Conservation (phyloP, 2,797 vertebrate genomes). For the Cossypha dichroa region DNA sequence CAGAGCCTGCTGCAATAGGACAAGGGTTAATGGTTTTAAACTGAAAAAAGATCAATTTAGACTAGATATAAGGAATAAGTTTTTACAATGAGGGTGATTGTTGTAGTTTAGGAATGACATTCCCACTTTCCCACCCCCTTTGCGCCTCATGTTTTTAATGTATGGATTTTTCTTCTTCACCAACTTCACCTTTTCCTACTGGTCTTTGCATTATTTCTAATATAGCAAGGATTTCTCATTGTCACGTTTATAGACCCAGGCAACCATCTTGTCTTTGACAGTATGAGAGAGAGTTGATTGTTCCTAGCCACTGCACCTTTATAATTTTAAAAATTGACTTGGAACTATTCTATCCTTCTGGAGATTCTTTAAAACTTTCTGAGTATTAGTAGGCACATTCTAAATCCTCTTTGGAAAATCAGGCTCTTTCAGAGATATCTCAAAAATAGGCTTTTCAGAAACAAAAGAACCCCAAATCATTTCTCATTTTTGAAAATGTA, state of each 20-base stretch:
- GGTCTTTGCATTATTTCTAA: background rate
- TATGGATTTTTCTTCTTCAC: background rate
- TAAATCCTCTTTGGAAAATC: background rate
- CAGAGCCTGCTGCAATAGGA: background rate
- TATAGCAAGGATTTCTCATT: background rate
- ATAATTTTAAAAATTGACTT: background rate
- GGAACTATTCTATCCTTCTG: background rate
- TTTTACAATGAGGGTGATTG: background rate
- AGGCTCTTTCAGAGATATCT: background rate
- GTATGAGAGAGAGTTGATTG: background rate
- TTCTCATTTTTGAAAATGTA: background rate
- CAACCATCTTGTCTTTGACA: background rate
- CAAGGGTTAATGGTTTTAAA: background rate
- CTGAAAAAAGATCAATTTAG: background rate
- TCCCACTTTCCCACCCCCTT: accelerated
- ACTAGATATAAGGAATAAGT: background rate
- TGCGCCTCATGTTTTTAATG: accelerated
- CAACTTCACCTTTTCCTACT: background rate
- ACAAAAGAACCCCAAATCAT: background rate
- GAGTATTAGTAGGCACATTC: background rate
- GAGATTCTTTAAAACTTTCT: background rate
- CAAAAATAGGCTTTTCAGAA: background rate
- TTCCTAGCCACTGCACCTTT: background rate
- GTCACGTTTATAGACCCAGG: background rate
- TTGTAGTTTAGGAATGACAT: accelerated